These are phyloP conservation scores for Rhea americana DNA, from an alignment of 2,113 vertebrate species.

Conservation along the genomic window DNA sequence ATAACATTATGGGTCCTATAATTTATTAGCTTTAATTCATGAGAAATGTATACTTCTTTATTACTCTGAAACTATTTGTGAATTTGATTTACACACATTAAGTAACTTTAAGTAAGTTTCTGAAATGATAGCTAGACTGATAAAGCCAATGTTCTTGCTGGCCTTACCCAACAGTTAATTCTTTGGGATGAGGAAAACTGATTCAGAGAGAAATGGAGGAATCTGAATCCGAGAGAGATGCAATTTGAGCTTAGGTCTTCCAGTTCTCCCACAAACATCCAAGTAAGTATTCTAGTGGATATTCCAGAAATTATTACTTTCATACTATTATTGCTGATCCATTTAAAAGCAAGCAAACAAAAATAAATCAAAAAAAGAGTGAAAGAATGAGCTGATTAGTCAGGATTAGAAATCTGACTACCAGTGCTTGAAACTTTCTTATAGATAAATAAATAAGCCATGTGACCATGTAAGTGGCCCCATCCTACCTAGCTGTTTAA, in stretches of 20 bases:
- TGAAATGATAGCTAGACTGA: background rate
- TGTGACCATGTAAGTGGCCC: background rate
- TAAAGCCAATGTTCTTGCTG: background rate
- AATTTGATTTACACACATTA: background rate
- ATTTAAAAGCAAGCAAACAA: background rate
- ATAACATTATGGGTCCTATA: background rate
- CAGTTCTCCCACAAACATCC: background rate
- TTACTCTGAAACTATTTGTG: background rate
- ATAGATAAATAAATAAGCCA: background rate
- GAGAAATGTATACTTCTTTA: background rate
- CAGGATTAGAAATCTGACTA: background rate
- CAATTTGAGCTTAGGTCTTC: background rate
- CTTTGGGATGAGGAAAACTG: background rate
- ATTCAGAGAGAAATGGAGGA: background rate
- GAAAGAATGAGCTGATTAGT: background rate
- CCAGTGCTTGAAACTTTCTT: background rate
- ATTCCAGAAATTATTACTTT: background rate
- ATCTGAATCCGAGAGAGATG: background rate
- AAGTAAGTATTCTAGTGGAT: background rate
- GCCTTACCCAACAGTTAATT: background rate
- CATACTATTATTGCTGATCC: background rate
- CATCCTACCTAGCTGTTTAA: background rate
- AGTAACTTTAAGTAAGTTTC: background rate
- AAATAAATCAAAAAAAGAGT: background rate
- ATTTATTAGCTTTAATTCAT: background rate